Evolutionary conservation across 2,113 vertebrate genomes (phyloP).

Genomic region (Macaca nemestrina): DNA sequence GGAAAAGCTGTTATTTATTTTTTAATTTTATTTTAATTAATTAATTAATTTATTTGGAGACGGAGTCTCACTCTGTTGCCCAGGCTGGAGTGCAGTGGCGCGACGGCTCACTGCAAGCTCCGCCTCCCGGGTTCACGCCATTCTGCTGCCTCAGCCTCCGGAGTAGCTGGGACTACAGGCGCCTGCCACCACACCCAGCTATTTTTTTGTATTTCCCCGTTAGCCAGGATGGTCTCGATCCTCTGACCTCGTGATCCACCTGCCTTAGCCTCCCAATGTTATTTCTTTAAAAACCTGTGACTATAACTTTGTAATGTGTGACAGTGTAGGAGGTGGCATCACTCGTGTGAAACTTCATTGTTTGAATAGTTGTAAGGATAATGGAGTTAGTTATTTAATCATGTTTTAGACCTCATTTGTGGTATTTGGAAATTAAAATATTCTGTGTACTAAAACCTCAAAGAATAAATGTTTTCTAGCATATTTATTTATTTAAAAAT

Average conservation of each 20-base stretch:
- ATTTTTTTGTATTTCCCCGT: no score
- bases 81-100: no score
- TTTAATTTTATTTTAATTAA: no score
- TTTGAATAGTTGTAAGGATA: background rate
- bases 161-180: no score
- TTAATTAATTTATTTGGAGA: no score
- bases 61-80: no score
- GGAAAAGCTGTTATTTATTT: background rate
- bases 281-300: background rate
- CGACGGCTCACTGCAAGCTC: no score
- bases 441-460: background rate
- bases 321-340: background rate
- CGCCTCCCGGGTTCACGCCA: no score
- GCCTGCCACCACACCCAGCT: no score
- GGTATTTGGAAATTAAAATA: slow-evolving; percentile 24
- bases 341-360: background rate
- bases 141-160: no score
- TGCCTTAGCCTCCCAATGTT: background rate
- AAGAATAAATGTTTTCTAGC: background rate
- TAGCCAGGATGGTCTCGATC: no score
- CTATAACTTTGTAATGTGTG: background rate
- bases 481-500: background rate
- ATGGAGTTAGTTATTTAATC: background rate
- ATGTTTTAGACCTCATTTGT: background rate
- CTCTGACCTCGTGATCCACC: no score